Evolutionary conservation across 2,113 vertebrate genomes (phyloP).

Genomic region (Cacatua alba): DNA sequence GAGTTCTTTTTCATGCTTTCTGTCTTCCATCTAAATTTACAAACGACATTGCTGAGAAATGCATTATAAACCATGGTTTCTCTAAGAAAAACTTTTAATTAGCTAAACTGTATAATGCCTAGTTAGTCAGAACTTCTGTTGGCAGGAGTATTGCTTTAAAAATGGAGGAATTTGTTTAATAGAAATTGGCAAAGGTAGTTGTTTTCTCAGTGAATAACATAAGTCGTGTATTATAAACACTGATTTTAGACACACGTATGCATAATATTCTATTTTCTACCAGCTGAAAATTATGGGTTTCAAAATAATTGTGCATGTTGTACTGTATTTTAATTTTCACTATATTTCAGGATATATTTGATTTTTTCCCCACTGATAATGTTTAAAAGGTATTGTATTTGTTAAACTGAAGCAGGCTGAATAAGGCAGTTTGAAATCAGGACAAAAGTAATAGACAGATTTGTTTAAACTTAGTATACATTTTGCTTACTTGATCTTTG

Average conservation of each 20-base stretch:
- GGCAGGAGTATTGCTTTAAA: background rate
- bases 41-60: background rate
- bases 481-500: background rate
- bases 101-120: background rate
- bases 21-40: background rate
- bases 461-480: background rate
- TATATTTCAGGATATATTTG: background rate
- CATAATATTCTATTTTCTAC: background rate
- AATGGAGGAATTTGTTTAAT: background rate
- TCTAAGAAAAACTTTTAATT: background rate
- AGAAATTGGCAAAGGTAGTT: background rate
- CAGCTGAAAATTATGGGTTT: background rate
- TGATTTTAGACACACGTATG: background rate
- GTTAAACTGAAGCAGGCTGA: background rate
- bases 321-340: background rate
- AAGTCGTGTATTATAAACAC: background rate
- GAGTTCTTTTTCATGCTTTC: background rate
- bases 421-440: slow-evolving; percentile 20
- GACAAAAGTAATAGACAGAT: background rate
- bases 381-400: background rate
- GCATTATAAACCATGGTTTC: background rate
- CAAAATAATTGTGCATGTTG: background rate
- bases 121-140: background rate
- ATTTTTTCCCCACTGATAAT: background rate
- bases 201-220: background rate